These are phyloP conservation scores for Romanogobio albipinnatus DNA, from an alignment of 2,113 vertebrate genomes.

Conservation along the genomic window DNA sequence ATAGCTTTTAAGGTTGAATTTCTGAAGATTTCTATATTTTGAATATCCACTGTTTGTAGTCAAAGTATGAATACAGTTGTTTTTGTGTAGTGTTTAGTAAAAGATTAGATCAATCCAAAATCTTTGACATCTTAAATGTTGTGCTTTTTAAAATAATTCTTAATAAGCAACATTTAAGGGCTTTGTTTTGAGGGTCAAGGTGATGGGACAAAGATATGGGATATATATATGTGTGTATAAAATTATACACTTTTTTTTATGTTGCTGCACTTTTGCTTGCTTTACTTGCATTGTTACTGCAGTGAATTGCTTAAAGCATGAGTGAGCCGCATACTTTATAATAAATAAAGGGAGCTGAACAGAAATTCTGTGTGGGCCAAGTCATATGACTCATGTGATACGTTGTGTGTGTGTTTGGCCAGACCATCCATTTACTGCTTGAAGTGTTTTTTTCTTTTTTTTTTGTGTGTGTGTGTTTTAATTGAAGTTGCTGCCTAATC, in stretches of 20 bases:
- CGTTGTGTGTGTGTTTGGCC: constrained; percentile 1
- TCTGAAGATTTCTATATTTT: neutral
- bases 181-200: neutral
- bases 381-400: constrained; percentile 51
- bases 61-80: neutral
- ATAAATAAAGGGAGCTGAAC: constrained; percentile 27
- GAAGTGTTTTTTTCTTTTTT: neutral
- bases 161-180: neutral
- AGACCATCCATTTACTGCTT: constrained; percentile 31
- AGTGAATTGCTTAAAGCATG: neutral
- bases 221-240: too few species aligned
- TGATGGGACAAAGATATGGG: neutral
- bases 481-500: constrained; percentile 26
- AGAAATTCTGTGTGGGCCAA: constrained; percentile 24
- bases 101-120: neutral
- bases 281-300: neutral
- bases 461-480: neutral
- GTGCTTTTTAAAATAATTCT: neutral
- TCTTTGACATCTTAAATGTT: neutral
- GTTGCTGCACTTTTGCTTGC: neutral
- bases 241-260: neutral
- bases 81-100: neutral
- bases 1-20: neutral
- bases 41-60: neutral
- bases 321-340: constrained; percentile 19